These are phyloP conservation scores for Lepidocyrtinus sp. DNA, from an alignment of 2,888 invertebrate genomes.

Conservation along the genomic window DNA sequence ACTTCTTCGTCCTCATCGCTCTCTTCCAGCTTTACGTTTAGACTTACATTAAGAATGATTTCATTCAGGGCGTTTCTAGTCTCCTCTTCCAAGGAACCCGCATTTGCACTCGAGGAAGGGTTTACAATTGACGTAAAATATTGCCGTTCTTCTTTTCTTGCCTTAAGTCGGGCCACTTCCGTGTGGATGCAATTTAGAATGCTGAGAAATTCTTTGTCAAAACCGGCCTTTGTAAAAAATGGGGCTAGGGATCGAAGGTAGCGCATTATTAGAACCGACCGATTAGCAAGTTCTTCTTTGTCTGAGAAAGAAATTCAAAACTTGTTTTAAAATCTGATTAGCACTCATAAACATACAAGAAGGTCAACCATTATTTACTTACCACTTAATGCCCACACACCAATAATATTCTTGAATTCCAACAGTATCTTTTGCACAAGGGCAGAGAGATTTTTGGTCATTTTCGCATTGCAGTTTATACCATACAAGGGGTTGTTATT, in stretches of 20 bases:
- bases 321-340: no score
- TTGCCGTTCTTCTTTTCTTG: no score
- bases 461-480: slow-evolving; percentile 42
- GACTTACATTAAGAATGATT: slow-evolving; percentile 53
- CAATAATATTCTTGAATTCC: slow-evolving; percentile 63
- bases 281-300: slow-evolving; percentile 21
- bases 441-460: slow-evolving; percentile 38
- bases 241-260: slow-evolving; percentile 56
- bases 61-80: slow-evolving; percentile 56
- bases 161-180: slow-evolving; percentile 43
- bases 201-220: slow-evolving; percentile 37
- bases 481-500: slow-evolving; percentile 65
- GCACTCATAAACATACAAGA: neutral
- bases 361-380: slow-evolving; percentile 17
- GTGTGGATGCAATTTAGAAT: slow-evolving; percentile 55
- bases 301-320: slow-evolving; percentile 17
- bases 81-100: neutral
- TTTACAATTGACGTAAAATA: no score
- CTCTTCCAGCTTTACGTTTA: slow-evolving; percentile 19
- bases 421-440: slow-evolving; percentile 60
- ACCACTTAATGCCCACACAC: slow-evolving; percentile 63
- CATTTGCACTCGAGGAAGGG: no score
- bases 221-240: slow-evolving; percentile 41
- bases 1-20: slow-evolving; percentile 41
- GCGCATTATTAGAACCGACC: slow-evolving; percentile 46